These are phyloP conservation scores for Phyllopteryx taeniolatus DNA, from an alignment of 2,113 vertebrate genomes.

Conservation along the genomic window DNA sequence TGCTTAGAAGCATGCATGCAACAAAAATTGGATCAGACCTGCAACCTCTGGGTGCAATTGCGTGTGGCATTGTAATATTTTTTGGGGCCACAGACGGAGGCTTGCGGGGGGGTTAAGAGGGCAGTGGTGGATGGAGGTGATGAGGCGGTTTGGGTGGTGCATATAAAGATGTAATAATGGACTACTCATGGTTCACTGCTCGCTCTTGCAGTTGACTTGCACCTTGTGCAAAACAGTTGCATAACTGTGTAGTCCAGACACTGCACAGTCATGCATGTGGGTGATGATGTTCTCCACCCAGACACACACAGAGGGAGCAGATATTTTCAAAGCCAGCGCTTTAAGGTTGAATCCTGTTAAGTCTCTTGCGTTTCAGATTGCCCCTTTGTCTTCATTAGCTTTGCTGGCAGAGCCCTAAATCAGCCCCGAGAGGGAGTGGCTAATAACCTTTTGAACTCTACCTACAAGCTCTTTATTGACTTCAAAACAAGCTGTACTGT, in stretches of 20 bases:
- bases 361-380: background rate
- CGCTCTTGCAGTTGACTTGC: slow-evolving; percentile 49
- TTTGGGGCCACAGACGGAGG: slow-evolving; percentile 46
- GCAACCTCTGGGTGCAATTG: slow-evolving; percentile 27
- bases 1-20: slow-evolving; percentile 11
- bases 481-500: slow-evolving; percentile 20
- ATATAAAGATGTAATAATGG: slow-evolving; percentile 50
- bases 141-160: background rate
- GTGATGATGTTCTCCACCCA: slow-evolving; percentile 9
- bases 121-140: background rate
- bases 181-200: slow-evolving; percentile 52
- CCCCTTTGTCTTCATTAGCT: slow-evolving; percentile 47
- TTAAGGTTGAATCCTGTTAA: slow-evolving; percentile 4
- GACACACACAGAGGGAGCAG: slow-evolving; percentile 1
- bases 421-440: slow-evolving; percentile 20
- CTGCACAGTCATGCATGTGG: slow-evolving; percentile 45
- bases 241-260: slow-evolving; percentile 39
- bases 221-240: slow-evolving; percentile 35
- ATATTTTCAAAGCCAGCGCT: slow-evolving; percentile 3
- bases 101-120: slow-evolving; percentile 16
- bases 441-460: slow-evolving; percentile 54
- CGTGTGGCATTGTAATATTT: slow-evolving; percentile 34
- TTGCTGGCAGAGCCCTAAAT: slow-evolving; percentile 21
- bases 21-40: background rate
- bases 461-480: slow-evolving; percentile 40